Base-by-base conservation (phyloP, 2,797 vertebrate species). In the Tachyglossus aculeatus region DNA sequence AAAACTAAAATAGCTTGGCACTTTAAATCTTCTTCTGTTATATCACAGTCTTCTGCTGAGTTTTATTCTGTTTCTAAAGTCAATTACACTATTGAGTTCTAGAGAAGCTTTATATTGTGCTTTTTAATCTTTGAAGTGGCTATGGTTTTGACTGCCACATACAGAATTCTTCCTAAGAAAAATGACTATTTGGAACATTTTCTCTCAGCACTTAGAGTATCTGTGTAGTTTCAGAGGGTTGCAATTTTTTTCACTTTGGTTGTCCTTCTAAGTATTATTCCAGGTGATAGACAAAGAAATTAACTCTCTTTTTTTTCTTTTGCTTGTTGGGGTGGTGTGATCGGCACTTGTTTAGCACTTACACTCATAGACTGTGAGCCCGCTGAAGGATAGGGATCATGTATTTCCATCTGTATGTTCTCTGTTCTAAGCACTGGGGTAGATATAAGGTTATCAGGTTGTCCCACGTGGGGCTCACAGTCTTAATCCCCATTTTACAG, bases 11-110 rank as follows among this genome's bases (percentile, higher is more conserved):
- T 57, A 64, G 64, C 36, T 39, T 19, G 12, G 24, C 14, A 11
- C 60, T 80, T 82, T n/a, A 72, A 74, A 73, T 74, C 72, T 59
- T 13, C 40, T 55, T 8, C 51, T 77, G 73, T 68, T 67, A 9
- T 51, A 66, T 38, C 38, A 44, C 36, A 41, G 3, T 32, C 39
- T 65, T 39, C 67, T 38, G 14, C 67, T 68, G 69, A 38, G 29
- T 65, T 45, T 9, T 29, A 60, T 40, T 72, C 7, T 37, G 34
- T 12, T 2, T 78, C 61, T 77, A 50, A 64, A 66, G 52, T 16
- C 24, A 13, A 22, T 47, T 44, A 27, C 47, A 27, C 32, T 24
- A 1, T 52, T 54, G 9, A 5, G 29, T 66, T 77, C 63, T 16
- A 16, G 33, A 38, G 60, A 3, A 18, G 14, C 5, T 70, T 31